These are phyloP conservation scores for Dysmachus trigonus DNA, from an alignment of 2,888 invertebrate species.

Conservation along the genomic window DNA sequence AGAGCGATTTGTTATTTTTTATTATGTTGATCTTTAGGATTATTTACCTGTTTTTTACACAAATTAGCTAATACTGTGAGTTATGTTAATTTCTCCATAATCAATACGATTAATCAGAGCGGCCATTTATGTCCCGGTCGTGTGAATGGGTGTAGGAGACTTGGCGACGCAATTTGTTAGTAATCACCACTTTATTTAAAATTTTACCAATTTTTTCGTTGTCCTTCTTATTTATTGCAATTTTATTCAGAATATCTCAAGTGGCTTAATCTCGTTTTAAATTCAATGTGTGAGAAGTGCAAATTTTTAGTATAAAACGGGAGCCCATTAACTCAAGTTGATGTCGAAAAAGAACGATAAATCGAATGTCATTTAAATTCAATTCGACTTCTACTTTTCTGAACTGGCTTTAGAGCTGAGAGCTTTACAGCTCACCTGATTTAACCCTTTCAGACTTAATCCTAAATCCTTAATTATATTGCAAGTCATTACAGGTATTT, in stretches of 20 bases:
- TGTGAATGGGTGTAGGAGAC: not conserved
- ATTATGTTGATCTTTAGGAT: constrained; percentile 4
- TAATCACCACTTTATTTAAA: not conserved
- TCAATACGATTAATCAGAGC: constrained; percentile 14
- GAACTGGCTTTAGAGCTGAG: too few species aligned
- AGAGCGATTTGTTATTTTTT: not conserved
- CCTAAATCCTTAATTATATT: too few species aligned
- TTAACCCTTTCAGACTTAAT: too few species aligned
- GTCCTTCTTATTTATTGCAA: not conserved
- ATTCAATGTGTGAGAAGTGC: not conserved
- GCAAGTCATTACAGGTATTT: too few species aligned
- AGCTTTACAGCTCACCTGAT: too few species aligned
- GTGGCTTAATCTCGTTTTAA: not conserved
- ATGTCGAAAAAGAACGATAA: not conserved
- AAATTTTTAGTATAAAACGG: not conserved
- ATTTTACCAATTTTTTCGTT: not conserved
- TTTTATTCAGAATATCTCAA: not conserved
- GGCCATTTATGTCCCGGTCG: not conserved
- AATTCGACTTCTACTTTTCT: too few species aligned
- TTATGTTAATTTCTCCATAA: constrained; percentile 22
- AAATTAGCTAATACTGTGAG: constrained; percentile 24
- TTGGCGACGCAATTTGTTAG: not conserved
- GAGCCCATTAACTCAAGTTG: not conserved
- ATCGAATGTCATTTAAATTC: not conserved
- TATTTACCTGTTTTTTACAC: constrained; percentile 16